phyloP scores from a whole-genome alignment of 2,888 invertebrate species.

The Cyrtodaria siliqua region DNA sequence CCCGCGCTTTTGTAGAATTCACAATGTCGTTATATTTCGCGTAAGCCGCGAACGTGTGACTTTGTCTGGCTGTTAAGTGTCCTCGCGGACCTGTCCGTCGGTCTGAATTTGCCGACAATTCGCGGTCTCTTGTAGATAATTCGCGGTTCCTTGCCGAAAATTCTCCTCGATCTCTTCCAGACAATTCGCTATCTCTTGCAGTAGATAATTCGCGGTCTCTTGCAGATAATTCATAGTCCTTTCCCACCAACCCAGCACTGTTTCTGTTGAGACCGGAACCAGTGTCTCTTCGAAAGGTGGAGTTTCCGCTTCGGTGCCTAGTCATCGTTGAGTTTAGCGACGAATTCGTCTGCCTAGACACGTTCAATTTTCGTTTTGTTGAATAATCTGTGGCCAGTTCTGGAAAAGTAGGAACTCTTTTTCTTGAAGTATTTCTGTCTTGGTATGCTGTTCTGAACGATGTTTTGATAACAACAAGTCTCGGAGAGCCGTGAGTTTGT shows the following conservation, averaged over 20 bases:
- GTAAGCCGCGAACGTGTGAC: conserved; percentile 53
- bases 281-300: conserved; percentile 17
- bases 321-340: conserved; percentile 25
- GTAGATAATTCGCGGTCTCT: conserved; percentile 11
- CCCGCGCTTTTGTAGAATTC: conserved; percentile 52
- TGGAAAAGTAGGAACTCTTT: conserved; percentile 55
- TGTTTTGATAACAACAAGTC: conserved; percentile 58
- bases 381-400: conserved; percentile 43
- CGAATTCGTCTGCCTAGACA: conserved; percentile 32
- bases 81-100: conserved; percentile 26
- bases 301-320: conserved; percentile 25
- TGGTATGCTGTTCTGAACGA: conserved; percentile 45
- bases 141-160: too few species aligned
- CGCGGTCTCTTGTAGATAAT: conserved; percentile 5
- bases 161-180: neutral
- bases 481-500: conserved; percentile 43
- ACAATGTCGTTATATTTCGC: conserved; percentile 62
- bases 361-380: conserved; percentile 28
- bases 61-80: conserved; percentile 23
- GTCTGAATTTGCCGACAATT: conserved; percentile 30
- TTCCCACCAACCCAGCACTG: conserved; percentile 17
- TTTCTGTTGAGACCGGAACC: conserved; percentile 34
- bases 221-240: too few species aligned
- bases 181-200: neutral
- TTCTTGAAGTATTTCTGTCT: conserved; percentile 26